These are phyloP conservation scores for Parnassius orleans DNA, from an alignment of 2,888 invertebrate species.

Conservation along the genomic window DNA sequence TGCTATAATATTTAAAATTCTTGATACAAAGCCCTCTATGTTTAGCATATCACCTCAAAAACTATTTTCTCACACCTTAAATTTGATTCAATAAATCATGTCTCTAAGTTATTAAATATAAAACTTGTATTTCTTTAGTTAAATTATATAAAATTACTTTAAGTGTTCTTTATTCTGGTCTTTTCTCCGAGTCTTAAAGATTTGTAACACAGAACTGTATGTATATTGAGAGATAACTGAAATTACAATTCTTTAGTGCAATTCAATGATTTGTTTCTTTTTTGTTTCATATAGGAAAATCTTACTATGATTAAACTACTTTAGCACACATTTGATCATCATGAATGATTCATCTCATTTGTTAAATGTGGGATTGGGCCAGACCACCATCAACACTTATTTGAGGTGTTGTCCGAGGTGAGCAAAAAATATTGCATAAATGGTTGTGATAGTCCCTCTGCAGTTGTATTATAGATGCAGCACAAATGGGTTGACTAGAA, in stretches of 20 bases:
- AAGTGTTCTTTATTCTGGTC: conserved; percentile 9
- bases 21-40: background rate
- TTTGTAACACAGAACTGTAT: conserved; percentile 43
- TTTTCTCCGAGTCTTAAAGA: conserved; percentile 26
- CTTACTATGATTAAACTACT: too few species aligned
- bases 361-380: too few species aligned
- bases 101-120: background rate
- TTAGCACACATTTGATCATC: too few species aligned
- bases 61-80: background rate
- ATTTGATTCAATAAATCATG: too few species aligned
- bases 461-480: too few species aligned
- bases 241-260: conserved; percentile 78
- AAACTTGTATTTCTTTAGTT: background rate
- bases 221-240: conserved; percentile 62
- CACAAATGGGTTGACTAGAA: too few species aligned
- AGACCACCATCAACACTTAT: too few species aligned
- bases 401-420: too few species aligned
- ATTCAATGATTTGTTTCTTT: conserved; percentile 53
- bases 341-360: too few species aligned
- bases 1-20: too few species aligned
- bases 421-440: too few species aligned
- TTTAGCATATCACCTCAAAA: conserved; percentile 16
- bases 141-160: background rate
- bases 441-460: too few species aligned
- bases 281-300: background rate